Evolutionary conservation across 2,888 invertebrate genomes (phyloP).

Genomic region (Mythimna loreyi): DNA sequence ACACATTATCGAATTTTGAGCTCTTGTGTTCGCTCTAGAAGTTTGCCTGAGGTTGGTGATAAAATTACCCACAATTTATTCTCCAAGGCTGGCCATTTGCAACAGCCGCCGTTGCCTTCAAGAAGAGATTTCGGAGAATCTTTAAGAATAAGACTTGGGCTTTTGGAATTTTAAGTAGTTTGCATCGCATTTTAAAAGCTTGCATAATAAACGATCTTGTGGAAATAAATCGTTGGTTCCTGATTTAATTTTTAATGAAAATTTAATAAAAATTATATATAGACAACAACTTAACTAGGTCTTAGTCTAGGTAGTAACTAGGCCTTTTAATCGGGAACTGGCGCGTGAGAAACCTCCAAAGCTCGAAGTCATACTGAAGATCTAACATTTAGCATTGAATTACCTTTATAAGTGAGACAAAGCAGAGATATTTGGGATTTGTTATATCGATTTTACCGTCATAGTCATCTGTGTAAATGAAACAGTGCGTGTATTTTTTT

Average conservation of each 20-base stretch:
- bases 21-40: slow-evolving; percentile 65
- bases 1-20: slow-evolving; percentile 67
- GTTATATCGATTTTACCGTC: too few relatives aligned
- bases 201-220: slow-evolving; percentile 14
- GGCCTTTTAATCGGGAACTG: too few relatives aligned
- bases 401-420: too few relatives aligned
- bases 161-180: slow-evolving; percentile 48
- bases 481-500: too few relatives aligned
- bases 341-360: too few relatives aligned
- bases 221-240: background rate
- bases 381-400: too few relatives aligned
- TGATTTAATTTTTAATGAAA: background rate
- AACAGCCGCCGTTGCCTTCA: slow-evolving; percentile 76
- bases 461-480: too few relatives aligned
- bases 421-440: too few relatives aligned
- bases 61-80: slow-evolving; percentile 85
- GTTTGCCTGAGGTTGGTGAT: slow-evolving; percentile 74
- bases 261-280: too few relatives aligned
- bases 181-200: slow-evolving; percentile 27
- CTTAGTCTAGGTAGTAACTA: too few relatives aligned
- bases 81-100: slow-evolving; percentile 77
- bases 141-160: slow-evolving; percentile 30
- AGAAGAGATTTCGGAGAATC: slow-evolving; percentile 69
- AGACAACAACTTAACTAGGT: too few relatives aligned
- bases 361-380: too few relatives aligned